Base-by-base conservation (phyloP, 2,797 vertebrate genomes). In the Vireo griseus region DNA sequence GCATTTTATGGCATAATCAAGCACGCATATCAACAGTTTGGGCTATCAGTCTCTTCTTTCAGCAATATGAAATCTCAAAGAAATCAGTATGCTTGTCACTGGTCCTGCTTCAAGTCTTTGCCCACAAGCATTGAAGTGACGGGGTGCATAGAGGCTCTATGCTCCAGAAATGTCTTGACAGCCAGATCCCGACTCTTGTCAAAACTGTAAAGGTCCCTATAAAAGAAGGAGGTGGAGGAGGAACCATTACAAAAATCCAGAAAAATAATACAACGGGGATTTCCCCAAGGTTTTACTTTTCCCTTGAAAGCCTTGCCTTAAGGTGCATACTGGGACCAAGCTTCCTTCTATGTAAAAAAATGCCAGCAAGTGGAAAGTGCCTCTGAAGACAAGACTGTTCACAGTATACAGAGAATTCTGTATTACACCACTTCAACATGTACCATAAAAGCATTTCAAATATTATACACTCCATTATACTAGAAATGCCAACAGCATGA, bases 131-230 rank as follows among this genome's bases (percentile, higher is more conserved):
- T 98, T 5, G 98, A 96, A 8, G 99, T 99, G 92, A 99, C 98
- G 0, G 98, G 98, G 77, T 99, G 99, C 99, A 99, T 99, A 16
- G 89, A 97, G 0, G 90, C 96, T 63, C 97, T 97, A 52, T 98
- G 97, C 77, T 98, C 97, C 65, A 97, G 84, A 92, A 99, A 99
- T 3, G 97, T 68, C 11, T 62, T 95, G 55, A 99, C 84, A 0
- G 99, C 97, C 96, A 98, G 97, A 17, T 98, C 97, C 2, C 58
- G 98, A 80, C 96, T 98, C 94, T 99, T 98, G 10, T 98, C 98
- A 86, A 99, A 99, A 96, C 93, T 97, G 50, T 98, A 98, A 28
- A 99, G 98, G 44, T 99, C 99, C 88, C 99, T 99, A 96, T 19
- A 84, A 92, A 86, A 90, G 51, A 20, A 68, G 6, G 47, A n/a